These are phyloP conservation scores for Synodontis membranacea DNA, from an alignment of 2,113 vertebrate species.

Conservation along the genomic window DNA sequence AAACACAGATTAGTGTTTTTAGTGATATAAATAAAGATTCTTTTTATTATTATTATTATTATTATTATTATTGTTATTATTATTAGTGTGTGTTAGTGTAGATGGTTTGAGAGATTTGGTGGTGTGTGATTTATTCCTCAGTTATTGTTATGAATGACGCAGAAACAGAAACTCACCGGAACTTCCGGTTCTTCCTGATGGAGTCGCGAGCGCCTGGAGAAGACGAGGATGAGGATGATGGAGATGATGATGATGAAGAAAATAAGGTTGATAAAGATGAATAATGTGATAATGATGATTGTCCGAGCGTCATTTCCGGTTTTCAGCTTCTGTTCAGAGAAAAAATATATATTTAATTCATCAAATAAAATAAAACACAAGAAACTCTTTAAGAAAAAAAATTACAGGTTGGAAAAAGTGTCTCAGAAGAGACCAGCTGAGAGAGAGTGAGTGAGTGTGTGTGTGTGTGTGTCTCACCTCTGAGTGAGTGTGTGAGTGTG, in stretches of 20 bases:
- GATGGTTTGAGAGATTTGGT: neutral
- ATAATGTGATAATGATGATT: neutral
- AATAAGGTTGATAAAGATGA: neutral
- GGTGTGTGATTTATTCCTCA: neutral
- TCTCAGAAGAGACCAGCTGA: neutral
- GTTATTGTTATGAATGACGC: neutral
- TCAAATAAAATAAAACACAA: neutral
- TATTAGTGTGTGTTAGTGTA: neutral
- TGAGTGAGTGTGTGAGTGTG: neutral
- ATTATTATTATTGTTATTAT: neutral
- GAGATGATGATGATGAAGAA: neutral
- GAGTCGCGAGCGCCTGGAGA: neutral
- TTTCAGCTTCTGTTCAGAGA: neutral
- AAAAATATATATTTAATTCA: neutral
- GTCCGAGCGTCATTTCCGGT: conserved; percentile 25
- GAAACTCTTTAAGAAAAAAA: neutral
- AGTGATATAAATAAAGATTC: no score
- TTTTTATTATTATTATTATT: neutral
- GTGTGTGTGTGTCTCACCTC: neutral
- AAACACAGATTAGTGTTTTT: neutral
- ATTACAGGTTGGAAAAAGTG: neutral
- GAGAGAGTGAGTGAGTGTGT: neutral
- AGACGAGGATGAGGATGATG: neutral
- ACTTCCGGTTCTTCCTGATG: neutral
- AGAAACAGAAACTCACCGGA: conserved; percentile 18